Evolutionary conservation across 2,113 vertebrate species (phyloP), one percentile per base, ranked within the genome.

Genomic region (Phasianus colchicus): DNA sequence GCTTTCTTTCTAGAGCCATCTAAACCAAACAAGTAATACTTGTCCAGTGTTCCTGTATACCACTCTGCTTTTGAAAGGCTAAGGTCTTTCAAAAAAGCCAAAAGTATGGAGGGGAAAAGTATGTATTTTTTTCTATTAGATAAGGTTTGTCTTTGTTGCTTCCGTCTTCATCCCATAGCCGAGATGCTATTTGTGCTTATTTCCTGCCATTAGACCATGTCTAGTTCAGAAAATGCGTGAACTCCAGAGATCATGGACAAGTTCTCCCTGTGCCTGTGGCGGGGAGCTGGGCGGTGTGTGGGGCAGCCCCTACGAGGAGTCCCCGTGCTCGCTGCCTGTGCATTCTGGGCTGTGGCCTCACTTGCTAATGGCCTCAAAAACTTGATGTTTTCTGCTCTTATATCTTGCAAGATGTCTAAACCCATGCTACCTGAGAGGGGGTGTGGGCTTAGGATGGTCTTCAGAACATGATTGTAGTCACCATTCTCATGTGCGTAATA

Each of bases 151-250:
- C 1, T 1, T 22, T 66, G 19, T 60, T 96, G 65, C 57, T 82
- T 93, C 63, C 74, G 64, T 84, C 6, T 45, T 67, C 38, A 43
- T 52, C 84, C 60, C 34, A 75, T 78, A 75, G 70, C 48, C 66
- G 90, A 22, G 65, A 57, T 84, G 55, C 34, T 72, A 2, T 84
- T 84, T 89, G 25, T 89, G 66, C 43, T 71, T 67, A 69, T 84
- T 90, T 95, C 65, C 87, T 91, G 52, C 38, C 43, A 13, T 36
- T 84, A 11, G 30, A 67, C 36, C 25, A n/a, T 32, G 43, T 78
- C 17, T 77, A 61, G 52, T 65, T 84, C 27, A 64, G 65, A 60
- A 93, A 1, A 58, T 34, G 32, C 38, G 75, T 10, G 32, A 4
- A 9, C 52, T 82, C 57, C 13, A 0, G 65, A 77, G 38, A 13